Conservation (phyloP, 2,113 vertebrate species). For the Odontesthes bonariensis region DNA sequence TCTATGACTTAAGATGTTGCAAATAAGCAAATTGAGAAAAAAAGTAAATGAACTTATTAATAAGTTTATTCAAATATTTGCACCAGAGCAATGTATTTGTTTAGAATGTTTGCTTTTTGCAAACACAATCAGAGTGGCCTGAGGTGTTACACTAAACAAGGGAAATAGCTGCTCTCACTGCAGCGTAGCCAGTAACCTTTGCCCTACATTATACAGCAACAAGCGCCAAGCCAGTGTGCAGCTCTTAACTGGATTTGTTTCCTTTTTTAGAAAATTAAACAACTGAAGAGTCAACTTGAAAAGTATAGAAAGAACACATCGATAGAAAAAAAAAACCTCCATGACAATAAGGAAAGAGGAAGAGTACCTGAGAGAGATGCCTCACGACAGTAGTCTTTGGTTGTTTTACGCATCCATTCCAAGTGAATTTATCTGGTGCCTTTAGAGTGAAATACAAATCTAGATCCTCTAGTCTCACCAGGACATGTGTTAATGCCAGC, state of each 20-base stretch:
- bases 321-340: not conserved
- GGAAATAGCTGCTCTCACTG: constrained; percentile 45
- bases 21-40: not conserved
- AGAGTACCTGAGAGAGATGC: constrained; percentile 62
- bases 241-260: constrained; percentile 7
- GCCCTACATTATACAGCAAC: constrained; percentile 67
- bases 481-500: constrained; percentile 32
- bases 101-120: not conserved
- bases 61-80: constrained; percentile 1
- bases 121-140: constrained; percentile 15
- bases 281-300: not conserved
- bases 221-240: constrained; percentile 26
- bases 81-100: not conserved
- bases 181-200: constrained; percentile 71
- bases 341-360: constrained; percentile 14
- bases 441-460: constrained; percentile 21
- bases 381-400: constrained; percentile 41
- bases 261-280: not conserved
- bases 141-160: constrained; percentile 51
- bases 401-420: constrained; percentile 53
- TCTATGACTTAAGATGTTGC: not conserved
- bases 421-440: constrained; percentile 43
- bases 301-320: not conserved
- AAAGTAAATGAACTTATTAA: no score
- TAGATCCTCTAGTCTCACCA: constrained; percentile 29